Percentiles rank a stretch among this genome's conserved stretches.
phyloP scores from a whole-genome alignment of 2,888 invertebrate species.

The Campopleginae sp. region DNA sequence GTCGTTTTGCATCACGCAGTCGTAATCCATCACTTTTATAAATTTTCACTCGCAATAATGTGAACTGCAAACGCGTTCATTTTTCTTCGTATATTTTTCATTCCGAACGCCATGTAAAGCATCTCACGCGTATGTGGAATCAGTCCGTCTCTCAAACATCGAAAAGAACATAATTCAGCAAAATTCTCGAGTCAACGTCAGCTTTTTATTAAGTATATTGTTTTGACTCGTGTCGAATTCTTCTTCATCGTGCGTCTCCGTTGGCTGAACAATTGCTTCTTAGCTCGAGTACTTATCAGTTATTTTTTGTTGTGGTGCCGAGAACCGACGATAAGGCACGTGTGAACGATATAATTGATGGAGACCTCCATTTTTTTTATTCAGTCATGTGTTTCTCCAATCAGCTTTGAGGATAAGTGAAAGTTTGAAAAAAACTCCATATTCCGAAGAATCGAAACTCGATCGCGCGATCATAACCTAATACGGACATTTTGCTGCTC shows the following conservation, averaged over 20 bases:
- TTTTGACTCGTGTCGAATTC: not conserved
- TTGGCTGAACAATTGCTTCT: not conserved
- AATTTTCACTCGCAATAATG: not conserved
- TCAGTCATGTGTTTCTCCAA: not conserved
- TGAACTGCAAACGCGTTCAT: not conserved
- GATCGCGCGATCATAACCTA: not conserved
- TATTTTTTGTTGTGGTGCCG: constrained; percentile 3
- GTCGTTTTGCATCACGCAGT: not conserved
- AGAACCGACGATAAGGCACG: constrained; percentile 25
- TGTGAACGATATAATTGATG: not conserved
- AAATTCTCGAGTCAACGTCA: constrained; percentile 14
- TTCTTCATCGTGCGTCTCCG: constrained; percentile 10
- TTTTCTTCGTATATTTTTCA: not conserved
- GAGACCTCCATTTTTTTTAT: not conserved
- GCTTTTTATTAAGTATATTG: not conserved
- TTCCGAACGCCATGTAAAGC: not conserved
- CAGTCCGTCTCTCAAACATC: not conserved
- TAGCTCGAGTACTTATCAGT: constrained; percentile 26
- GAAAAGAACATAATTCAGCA: not conserved
- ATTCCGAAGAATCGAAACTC: constrained; percentile 10
- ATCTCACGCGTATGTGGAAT: not conserved
- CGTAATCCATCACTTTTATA: not conserved
- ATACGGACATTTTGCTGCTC: constrained; percentile 13
- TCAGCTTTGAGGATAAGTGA: constrained; percentile 7
- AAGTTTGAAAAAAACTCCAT: not conserved